Evolutionary conservation across 53 echinoderm and acorn worm species (phyloP).

Genomic region (Hippasteria phrygiana): DNA sequence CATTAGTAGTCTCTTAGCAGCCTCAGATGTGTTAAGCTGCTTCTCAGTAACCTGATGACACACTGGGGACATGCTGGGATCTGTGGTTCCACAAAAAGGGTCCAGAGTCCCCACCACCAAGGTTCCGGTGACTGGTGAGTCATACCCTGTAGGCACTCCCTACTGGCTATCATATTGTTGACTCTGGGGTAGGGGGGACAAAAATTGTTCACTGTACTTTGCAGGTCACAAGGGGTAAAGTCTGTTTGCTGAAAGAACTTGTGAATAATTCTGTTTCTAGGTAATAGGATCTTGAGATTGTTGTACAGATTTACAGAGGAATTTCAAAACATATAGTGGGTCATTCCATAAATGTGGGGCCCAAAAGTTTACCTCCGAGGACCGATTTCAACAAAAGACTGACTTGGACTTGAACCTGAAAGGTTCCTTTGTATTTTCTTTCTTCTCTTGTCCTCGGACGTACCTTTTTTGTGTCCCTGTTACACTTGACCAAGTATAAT

Average conservation of each 20-base stretch:
- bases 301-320: not conserved
- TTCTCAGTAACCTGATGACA: conserved; percentile 19
- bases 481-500: too few species aligned
- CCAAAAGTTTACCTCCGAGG: too few species aligned
- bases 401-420: too few species aligned
- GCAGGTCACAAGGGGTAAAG: conserved; percentile 4
- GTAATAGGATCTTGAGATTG: not conserved
- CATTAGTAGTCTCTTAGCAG: conserved; percentile 30
- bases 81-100: not conserved
- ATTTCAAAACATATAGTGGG: not conserved
- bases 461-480: too few species aligned
- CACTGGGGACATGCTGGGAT: not conserved
- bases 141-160: conserved; percentile 19
- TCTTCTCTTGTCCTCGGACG: too few species aligned
- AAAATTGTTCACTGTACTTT: not conserved
- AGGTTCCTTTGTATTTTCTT: too few species aligned
- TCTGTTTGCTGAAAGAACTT: not conserved
- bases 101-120: not conserved
- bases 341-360: too few species aligned
- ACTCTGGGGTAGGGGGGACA: not conserved
- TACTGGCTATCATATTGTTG: conserved; percentile 1
- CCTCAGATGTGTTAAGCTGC: conserved; percentile 29
- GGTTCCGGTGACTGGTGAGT: not conserved
- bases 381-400: too few species aligned
- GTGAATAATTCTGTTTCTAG: conserved; percentile 7